Base-by-base conservation (phyloP, 2,797 vertebrate genomes). In the Chiropotes sagulatus region DNA sequence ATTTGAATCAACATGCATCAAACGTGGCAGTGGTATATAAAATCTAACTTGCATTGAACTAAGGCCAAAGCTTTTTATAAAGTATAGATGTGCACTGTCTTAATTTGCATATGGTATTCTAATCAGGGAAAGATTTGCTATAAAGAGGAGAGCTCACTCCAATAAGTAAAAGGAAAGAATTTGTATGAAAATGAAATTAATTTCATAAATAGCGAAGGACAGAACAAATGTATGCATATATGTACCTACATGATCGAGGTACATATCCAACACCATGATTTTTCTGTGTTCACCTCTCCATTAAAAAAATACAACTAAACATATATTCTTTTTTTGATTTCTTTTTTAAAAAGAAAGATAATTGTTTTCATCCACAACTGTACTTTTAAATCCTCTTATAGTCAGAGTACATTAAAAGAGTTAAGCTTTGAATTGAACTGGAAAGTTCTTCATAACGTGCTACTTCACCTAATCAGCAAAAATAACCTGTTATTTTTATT, bases 381-480 rank as follows among this genome's bases (percentile, higher is more conserved):
- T 82, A 79, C 17, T 94, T 93, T 76, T 46, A 96, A 97, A 88
- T 95, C 54, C 44, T 86, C 91, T 96, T 96, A 82, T 30, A 85
- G 58, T 78, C 82, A 87, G 82, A 95, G 52, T 76, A 91, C 88
- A 90, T 85, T 82, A 82, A 94, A 95, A 90, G 28, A 54, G 41
- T 90, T 83, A 89, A 82, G 52, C 78, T 95, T 94, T 88, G 10
- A 73, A 39, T 67, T 96, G 41, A 88, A 90, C 36, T 88, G 7
- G 57, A 87, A 80, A 90, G 44, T 96, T 92, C 30, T 75, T 80
- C 79, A 52, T 58, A 20, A 88, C 79, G 78, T 61, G 20, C 22
- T 61, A 70, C 72, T 94, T 89, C 95, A 52, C 4, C 76, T 76
- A 80, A 57, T 36, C 24, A 90, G 44, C 36, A 83, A 88, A 84